These are phyloP conservation scores for Myotis brandtii DNA, from an alignment of 2,113 vertebrate species.

Conservation along the genomic window DNA sequence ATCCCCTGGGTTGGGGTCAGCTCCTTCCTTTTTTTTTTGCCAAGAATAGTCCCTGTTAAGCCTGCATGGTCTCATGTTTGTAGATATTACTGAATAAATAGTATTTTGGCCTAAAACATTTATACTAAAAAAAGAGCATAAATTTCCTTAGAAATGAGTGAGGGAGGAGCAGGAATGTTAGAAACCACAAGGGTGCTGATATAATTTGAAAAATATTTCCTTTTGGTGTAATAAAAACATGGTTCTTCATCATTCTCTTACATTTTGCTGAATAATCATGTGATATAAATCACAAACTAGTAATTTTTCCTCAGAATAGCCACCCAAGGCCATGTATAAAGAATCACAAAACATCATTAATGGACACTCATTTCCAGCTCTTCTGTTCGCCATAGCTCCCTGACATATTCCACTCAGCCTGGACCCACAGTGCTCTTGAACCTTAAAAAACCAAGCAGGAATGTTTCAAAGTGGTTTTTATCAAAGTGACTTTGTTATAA, in stretches of 20 bases:
- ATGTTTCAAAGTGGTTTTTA: not conserved
- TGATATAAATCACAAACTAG: slow-evolving; percentile 10
- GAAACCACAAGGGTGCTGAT: slow-evolving; percentile 57
- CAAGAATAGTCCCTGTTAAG: not conserved
- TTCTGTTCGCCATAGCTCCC: not conserved
- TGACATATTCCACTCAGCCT: not conserved
- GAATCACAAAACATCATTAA: not conserved
- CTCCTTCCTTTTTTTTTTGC: slow-evolving; percentile 15
- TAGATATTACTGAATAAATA: not conserved
- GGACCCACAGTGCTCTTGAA: not conserved
- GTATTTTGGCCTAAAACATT: slow-evolving; percentile 27
- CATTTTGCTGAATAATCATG: not conserved
- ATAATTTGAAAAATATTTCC: slow-evolving; percentile 58
- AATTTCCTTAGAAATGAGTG: slow-evolving; percentile 66
- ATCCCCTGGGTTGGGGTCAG: not conserved
- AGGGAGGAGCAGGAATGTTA: slow-evolving; percentile 56
- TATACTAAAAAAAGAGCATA: slow-evolving; percentile 24
- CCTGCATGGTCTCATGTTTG: not conserved
- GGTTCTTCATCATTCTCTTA: not conserved
- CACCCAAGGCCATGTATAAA: not conserved
- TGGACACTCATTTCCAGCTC: not conserved
- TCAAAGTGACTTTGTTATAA: not conserved
- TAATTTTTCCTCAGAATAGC: not conserved
- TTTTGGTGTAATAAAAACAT: slow-evolving; percentile 51
- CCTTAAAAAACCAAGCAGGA: not conserved